Base-by-base conservation (phyloP, 2,888 invertebrate genomes). In the Girardia tigrina region DNA sequence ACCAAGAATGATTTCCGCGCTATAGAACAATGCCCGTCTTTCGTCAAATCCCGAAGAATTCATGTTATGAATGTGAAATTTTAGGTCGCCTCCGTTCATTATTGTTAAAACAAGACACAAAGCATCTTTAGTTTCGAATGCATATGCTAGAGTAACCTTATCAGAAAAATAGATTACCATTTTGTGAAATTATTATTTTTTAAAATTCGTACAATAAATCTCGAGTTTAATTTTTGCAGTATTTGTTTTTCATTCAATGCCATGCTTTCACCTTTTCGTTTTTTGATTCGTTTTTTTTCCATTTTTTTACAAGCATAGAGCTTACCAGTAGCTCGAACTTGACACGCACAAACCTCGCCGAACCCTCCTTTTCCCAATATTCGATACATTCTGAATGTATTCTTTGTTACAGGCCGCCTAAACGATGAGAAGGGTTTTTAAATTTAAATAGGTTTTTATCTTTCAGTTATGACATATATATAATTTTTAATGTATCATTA, bases 271-370 rank as follows among this genome's bases (percentile, higher is more conserved):
- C 97, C 98, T 84, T 94, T 94, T 27, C 97, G 88, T 83, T 98
- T 98, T 86, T 98, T 98, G 80, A 98, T 97, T 74, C 97, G 88
- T 83, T 98, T 98, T 88, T 98, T 98, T 85, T 98, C 97, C 80
- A 98, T 85, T 84, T 98, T 98, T 87, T 98, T 98, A 87, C 98
- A 94, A 0, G 98, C 98, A 86, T 98, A 98, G 97, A 98, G 98
- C 86, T 98, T 98, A 70, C 98, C 98, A 20, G 97, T 97, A 20
- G 97, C 94, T 80, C 97, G 88, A 70, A 85, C 85, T 80, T 86
- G 94, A 86, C 95, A 98, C 75, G 95, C 98, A 88, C 86, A 86
- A 75, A 98, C 98, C 86, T 99, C 98, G 1, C 98, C 98, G 84
- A 99, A 99, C 42, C 98, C 98, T 23, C 98, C 98, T 85, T 98